These are phyloP conservation scores for Oncorhynchus mykiss DNA, from an alignment of 2,113 vertebrate species.

Conservation along the genomic window DNA sequence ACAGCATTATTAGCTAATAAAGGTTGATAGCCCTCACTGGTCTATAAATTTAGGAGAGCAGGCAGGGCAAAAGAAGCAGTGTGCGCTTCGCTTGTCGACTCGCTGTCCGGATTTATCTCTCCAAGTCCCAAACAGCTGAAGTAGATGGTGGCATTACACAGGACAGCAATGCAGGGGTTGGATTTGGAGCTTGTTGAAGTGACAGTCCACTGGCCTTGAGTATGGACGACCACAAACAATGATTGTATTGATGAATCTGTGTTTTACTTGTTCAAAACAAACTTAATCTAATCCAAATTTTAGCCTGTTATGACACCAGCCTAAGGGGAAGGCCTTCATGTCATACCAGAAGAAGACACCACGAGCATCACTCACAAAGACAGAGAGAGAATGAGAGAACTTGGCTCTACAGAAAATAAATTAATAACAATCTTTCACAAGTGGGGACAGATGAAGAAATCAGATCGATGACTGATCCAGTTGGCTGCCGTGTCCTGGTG, in stretches of 20 bases:
- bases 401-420: slow-evolving; percentile 28
- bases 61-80: slow-evolving; percentile 17
- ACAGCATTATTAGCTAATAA: slow-evolving; percentile 74
- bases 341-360: slow-evolving; percentile 17
- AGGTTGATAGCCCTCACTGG: slow-evolving; percentile 61
- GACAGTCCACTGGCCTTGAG: no score
- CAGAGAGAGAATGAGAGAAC: background rate
- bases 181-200: background rate
- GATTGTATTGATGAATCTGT: background rate
- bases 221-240: background rate
- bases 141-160: background rate
- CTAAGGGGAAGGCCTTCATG: background rate
- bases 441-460: slow-evolving; percentile 49
- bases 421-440: slow-evolving; percentile 51
- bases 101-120: slow-evolving; percentile 13
- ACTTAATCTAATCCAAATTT: no score
- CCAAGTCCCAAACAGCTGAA: slow-evolving; percentile 1
- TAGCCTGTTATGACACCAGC: no score
- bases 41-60: slow-evolving; percentile 57
- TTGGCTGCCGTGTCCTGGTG: slow-evolving; percentile 43
- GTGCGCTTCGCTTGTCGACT: slow-evolving; percentile 40
- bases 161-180: background rate
- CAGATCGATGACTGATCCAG: slow-evolving; percentile 60
- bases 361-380: slow-evolving; percentile 32
- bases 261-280: background rate